A percentile compares a stretch with the other conserved stretches of the same genome.
These are phyloP conservation scores for Boleophthalmus pectinirostris DNA, from an alignment of 2,113 vertebrate species.

Conservation along the genomic window DNA sequence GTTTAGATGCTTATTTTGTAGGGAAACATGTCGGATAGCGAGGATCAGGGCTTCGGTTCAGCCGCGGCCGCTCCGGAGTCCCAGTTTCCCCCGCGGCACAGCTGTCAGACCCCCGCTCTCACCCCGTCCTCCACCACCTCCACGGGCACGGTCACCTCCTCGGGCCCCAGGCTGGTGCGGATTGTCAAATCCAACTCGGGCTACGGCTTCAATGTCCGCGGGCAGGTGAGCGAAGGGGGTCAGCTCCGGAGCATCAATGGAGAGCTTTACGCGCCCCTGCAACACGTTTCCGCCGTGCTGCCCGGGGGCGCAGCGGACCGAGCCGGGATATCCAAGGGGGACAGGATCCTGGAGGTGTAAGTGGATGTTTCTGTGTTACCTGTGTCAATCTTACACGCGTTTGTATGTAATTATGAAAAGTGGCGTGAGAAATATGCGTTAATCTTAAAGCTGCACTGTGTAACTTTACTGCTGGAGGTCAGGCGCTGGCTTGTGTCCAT, in stretches of 20 bases:
- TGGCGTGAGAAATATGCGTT: too few species aligned
- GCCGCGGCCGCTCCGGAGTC: constrained; percentile 47
- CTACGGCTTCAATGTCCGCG: constrained; percentile 95
- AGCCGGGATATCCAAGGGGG: constrained; percentile 91
- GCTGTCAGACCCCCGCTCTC: constrained; percentile 50
- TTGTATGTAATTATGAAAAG: too few species aligned
- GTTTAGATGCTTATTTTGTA: constrained; percentile 49
- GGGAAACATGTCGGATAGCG: constrained; percentile 74
- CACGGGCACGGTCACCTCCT: constrained; percentile 61
- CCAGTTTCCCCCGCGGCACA: constrained; percentile 57
- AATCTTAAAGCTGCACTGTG: too few species aligned
- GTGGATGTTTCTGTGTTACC: constrained; percentile 54
- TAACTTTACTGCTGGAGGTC: background rate
- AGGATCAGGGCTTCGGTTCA: constrained; percentile 65
- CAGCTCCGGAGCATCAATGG: constrained; percentile 97
- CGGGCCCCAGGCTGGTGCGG: constrained; percentile 90
- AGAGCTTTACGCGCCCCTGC: constrained; percentile 94
- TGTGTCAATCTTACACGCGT: background rate
- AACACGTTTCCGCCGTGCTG: constrained; percentile 95
- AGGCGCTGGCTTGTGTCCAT: too few species aligned
- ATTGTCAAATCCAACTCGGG: constrained; percentile 94
- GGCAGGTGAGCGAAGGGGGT: constrained; percentile 95
- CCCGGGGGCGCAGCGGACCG: constrained; percentile 92
- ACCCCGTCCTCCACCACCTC: background rate
- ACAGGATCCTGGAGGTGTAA: constrained; percentile 96